Evolutionary conservation across 1,140 invertebrate genomes (phyloP).

Genomic region (Ectropis grisescens): DNA sequence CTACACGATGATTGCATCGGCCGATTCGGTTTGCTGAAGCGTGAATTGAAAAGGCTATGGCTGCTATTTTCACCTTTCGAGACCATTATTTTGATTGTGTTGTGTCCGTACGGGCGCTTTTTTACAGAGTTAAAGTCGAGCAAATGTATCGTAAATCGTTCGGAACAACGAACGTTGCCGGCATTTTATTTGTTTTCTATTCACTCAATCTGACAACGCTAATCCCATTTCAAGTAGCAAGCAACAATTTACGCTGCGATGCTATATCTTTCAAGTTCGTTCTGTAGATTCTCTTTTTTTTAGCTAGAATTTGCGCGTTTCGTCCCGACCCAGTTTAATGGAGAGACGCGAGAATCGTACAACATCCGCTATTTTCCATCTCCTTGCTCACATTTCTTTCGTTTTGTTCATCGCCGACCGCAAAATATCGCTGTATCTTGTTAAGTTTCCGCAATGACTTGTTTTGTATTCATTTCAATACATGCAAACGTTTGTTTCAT

Average conservation of each 20-base stretch:
- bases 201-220: conserved; percentile 7
- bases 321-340: conserved; percentile 27
- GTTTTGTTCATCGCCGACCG: conserved; percentile 12
- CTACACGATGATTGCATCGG: conserved; percentile 36
- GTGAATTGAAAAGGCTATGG: conserved; percentile 25
- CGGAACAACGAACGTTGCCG: too few species aligned
- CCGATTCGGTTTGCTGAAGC: conserved; percentile 37
- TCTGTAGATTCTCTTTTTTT: conserved; percentile 26
- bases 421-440: conserved; percentile 8
- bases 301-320: conserved; percentile 22
- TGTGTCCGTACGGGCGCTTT: too few species aligned
- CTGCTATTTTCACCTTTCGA: too few species aligned
- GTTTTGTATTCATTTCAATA: too few species aligned
- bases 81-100: too few species aligned
- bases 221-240: conserved; percentile 17
- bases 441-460: too few species aligned
- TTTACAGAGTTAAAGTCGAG: too few species aligned
- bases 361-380: conserved; percentile 30
- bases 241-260: conserved; percentile 14
- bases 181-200: not conserved
- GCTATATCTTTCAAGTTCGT: conserved; percentile 19
- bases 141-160: too few species aligned
- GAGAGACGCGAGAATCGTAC: conserved; percentile 18
- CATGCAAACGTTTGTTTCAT: too few species aligned
- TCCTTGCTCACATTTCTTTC: conserved; percentile 20